A percentile compares a stretch with the other conserved stretches of the same genome.
phyloP scores from a whole-genome alignment of 2,797 vertebrate genomes.

The Pipistrellus kuhlii region DNA sequence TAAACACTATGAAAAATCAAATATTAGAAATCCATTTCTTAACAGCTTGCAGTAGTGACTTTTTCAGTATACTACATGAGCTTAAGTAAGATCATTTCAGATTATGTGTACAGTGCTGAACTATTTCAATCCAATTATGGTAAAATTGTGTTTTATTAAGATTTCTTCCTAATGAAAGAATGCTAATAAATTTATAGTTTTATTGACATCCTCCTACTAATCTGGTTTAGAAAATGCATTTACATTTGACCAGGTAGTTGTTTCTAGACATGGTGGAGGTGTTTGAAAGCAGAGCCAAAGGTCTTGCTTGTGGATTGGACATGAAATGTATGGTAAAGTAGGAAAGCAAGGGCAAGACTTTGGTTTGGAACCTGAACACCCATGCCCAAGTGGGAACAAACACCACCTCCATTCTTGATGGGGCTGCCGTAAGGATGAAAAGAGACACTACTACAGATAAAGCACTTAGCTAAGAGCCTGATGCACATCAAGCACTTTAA shows the following conservation, averaged over 20 bases:
- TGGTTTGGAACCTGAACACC: not conserved
- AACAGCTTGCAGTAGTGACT: constrained; percentile 30
- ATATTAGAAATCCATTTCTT: constrained; percentile 77
- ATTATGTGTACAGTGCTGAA: constrained; percentile 56
- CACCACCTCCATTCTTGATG: not conserved
- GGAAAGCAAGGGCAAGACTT: not conserved
- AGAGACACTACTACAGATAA: not conserved
- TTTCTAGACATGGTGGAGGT: not conserved
- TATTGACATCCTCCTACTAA: constrained; percentile 8
- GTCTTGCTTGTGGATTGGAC: not conserved
- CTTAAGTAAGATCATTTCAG: constrained; percentile 67
- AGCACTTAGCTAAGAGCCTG: not conserved
- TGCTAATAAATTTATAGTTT: constrained; percentile 57
- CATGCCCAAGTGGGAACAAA: not conserved
- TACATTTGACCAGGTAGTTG: not conserved
- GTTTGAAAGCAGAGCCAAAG: not conserved
- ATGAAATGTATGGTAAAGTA: not conserved
- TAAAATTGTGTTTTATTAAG: constrained; percentile 62
- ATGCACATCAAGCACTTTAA: not conserved
- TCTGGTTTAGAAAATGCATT: not conserved
- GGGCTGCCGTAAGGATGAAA: not conserved
- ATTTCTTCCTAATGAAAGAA: not conserved
- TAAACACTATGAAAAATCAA: constrained; percentile 84
- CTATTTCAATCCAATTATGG: constrained; percentile 60
- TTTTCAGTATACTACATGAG: constrained; percentile 10